Base-by-base conservation (phyloP, 2,888 invertebrate genomes). In the Brachyptera putata region DNA sequence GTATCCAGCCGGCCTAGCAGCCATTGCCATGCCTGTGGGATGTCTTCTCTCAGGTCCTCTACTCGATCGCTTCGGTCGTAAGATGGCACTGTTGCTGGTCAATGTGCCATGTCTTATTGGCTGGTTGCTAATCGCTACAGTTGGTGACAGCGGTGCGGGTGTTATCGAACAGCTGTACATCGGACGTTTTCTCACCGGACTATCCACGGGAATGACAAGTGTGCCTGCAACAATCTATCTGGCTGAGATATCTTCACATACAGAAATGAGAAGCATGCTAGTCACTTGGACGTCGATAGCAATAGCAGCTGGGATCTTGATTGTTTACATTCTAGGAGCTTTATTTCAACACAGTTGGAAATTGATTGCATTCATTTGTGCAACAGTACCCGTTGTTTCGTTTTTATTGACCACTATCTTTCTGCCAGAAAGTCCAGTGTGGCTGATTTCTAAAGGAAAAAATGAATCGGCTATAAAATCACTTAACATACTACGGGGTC, bases 171-270 rank as follows among this genome's bases (percentile, higher is more conserved):
- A 63, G 34, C 57, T 71, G 14, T 68, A 68, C 49, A 56, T 63
- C 0, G 71, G 70, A 0, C 63, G 70, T 14, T 56, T 70, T 5
- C 64, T 82, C 1, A 70, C 75, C 0, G 82, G 80, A n/a, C 65
- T 78, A 13, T 75, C 79, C 0, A 76, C 77, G 1, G 83, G 83
- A 0, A 68, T 82, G 57, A 77, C 79, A 1, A 77, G 80, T 43
- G 76, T 77, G 9, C 79, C 82, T 0, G 77, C 81, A 1, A 76
- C 80, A 0, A 77, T 81, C 18, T 82, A 82, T 66, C 75, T 78
- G 65, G 79, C 80, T 0, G 83, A 82, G 69, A 71, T 80, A 3
- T 72, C 79, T 0, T 18, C 36, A 1, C 18, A 3, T 13, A 9
- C 53, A 9, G 3, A 7, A n/a, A 34, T 53, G 21, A n/a, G 53